These are phyloP conservation scores for Pyrgus malvae DNA, from an alignment of 2,888 invertebrate genomes.

Conservation along the genomic window DNA sequence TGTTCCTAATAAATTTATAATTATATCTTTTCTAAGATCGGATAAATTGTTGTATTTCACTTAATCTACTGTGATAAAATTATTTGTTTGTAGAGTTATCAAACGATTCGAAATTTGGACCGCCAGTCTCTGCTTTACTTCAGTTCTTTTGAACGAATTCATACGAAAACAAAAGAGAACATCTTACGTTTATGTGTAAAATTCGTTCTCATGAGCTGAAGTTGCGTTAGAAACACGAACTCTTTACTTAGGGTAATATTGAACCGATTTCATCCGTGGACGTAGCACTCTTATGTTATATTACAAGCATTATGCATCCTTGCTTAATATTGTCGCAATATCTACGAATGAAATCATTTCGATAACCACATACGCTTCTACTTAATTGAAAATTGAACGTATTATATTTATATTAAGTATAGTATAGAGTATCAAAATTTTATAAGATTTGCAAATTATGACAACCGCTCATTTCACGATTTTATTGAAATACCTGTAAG, in stretches of 20 bases:
- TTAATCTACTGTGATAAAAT: slow-evolving; percentile 64
- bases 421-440: slow-evolving; percentile 71
- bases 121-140: slow-evolving; percentile 48
- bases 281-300: slow-evolving; percentile 39
- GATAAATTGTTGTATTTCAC: slow-evolving; percentile 54
- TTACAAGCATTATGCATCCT: not conserved
- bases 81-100: slow-evolving; percentile 33
- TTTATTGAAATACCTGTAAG: slow-evolving; percentile 46
- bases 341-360: slow-evolving; percentile 52
- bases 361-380: slow-evolving; percentile 76
- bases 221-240: slow-evolving; percentile 50
- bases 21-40: slow-evolving; percentile 49
- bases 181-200: slow-evolving; percentile 22
- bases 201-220: slow-evolving; percentile 59
- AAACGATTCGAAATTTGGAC: slow-evolving; percentile 28
- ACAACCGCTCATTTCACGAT: slow-evolving; percentile 61
- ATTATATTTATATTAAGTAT: slow-evolving; percentile 79
- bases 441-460: slow-evolving; percentile 74
- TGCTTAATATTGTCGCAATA: slow-evolving; percentile 44
- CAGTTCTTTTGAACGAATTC: slow-evolving; percentile 57
- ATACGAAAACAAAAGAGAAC: not conserved
- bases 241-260: slow-evolving; percentile 51
- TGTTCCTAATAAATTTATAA: slow-evolving; percentile 71
- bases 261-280: slow-evolving; percentile 47
- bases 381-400: slow-evolving; percentile 76